phyloP scores from a whole-genome alignment of 2,888 invertebrate genomes.

The Plusia festucae region DNA sequence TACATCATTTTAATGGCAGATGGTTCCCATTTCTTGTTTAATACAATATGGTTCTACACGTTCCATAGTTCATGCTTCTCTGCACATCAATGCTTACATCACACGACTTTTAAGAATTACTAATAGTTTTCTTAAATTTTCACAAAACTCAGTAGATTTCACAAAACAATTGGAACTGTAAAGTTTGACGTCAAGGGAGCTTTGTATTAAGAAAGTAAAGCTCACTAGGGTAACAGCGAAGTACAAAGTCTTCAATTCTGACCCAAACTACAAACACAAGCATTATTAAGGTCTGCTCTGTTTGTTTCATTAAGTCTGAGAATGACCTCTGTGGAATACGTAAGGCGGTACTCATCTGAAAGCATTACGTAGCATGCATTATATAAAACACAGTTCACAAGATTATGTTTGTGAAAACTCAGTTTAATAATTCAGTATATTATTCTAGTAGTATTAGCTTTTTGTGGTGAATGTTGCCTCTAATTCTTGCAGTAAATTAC shows the following conservation, averaged over 20 bases:
- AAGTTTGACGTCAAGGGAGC: slow-evolving; percentile 31
- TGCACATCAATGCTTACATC: too few relatives aligned
- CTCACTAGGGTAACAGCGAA: slow-evolving; percentile 37
- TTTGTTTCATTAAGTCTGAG: slow-evolving; percentile 12
- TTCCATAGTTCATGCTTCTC: background rate
- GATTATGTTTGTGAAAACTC: background rate
- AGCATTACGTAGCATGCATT: slow-evolving; percentile 1
- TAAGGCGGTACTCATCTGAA: slow-evolving; percentile 15
- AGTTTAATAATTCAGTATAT: background rate
- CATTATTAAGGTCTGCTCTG: slow-evolving; percentile 20
- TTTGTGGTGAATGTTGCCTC: background rate
- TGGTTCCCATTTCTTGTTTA: background rate
- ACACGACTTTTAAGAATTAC: too few relatives aligned
- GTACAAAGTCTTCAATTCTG: slow-evolving; percentile 28
- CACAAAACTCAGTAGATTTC: slow-evolving; percentile 21
- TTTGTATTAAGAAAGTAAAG: slow-evolving; percentile 22
- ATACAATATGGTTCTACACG: background rate
- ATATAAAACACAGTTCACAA: slow-evolving; percentile 1
- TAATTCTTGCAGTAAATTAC: background rate
- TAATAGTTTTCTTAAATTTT: slow-evolving; percentile 1
- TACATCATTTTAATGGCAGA: background rate
- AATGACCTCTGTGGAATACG: slow-evolving; percentile 21
- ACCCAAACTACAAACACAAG: slow-evolving; percentile 32
- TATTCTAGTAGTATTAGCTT: background rate
- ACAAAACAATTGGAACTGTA: slow-evolving; percentile 49